phyloP scores from a whole-genome alignment of 2,888 invertebrate species.

The Acronicta aceris region DNA sequence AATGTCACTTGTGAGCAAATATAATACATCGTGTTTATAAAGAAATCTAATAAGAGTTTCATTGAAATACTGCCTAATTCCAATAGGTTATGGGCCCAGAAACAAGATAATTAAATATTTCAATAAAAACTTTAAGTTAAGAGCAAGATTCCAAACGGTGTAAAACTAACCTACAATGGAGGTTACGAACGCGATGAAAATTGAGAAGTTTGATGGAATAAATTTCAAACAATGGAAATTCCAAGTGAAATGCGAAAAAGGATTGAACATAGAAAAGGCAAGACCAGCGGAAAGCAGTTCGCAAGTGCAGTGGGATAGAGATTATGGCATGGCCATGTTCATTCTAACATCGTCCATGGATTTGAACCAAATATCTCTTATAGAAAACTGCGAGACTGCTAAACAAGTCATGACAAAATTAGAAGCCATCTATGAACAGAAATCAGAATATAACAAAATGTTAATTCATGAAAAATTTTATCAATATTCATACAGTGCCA shows the following conservation, averaged over 20 bases:
- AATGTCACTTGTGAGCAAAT: no score
- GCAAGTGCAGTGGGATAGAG: conserved; percentile 31
- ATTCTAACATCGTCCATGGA: conserved; percentile 45
- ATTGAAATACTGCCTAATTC: no score
- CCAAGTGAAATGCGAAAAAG: conserved; percentile 42
- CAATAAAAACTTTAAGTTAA: no score
- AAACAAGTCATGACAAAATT: conserved; percentile 32
- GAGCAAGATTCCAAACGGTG: no score
- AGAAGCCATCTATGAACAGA: conserved; percentile 48
- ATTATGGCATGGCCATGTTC: conserved; percentile 49
- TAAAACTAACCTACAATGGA: conserved; percentile 4
- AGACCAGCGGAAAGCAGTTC: conserved; percentile 8
- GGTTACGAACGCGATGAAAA: conserved; percentile 12
- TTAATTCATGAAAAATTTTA: conserved; percentile 43
- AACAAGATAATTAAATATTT: no score
- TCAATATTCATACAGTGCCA: no score
- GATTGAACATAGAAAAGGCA: conserved; percentile 25
- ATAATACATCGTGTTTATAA: no score
- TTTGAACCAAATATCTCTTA: conserved; percentile 46
- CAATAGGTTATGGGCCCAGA: no score
- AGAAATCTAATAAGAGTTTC: no score
- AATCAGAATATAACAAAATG: conserved; percentile 47
- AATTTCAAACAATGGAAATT: conserved; percentile 31
- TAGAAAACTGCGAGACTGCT: conserved; percentile 38
- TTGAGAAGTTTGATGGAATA: conserved; percentile 23